Percentiles rank a stretch among this genome's conserved stretches.
phyloP scores from a whole-genome alignment of 2,888 invertebrate genomes.

The Antitype chi region DNA sequence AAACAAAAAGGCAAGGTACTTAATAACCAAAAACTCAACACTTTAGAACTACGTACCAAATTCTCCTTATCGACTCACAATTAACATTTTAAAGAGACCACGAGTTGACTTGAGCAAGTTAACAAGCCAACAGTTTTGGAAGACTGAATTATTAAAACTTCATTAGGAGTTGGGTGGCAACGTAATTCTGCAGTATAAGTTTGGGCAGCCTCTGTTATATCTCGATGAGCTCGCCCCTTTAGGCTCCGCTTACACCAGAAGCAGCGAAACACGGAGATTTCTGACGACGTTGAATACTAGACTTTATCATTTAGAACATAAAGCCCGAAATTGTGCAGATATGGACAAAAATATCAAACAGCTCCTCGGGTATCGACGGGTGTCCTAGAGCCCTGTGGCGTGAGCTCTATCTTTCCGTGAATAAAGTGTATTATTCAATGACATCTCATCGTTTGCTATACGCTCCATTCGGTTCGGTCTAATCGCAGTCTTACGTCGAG shows the following conservation, averaged over 20 bases:
- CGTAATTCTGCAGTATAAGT: constrained; percentile 61
- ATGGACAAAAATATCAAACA: constrained; percentile 19
- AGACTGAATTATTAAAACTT: constrained; percentile 72
- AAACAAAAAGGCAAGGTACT: constrained; percentile 8
- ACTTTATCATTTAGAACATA: not conserved
- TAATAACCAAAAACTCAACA: constrained; percentile 13
- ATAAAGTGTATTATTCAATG: constrained; percentile 36
- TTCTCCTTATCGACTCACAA: constrained; percentile 63
- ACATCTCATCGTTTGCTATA: not conserved
- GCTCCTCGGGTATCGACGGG: not conserved
- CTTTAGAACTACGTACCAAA: constrained; percentile 19
- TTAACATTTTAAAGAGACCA: constrained; percentile 72
- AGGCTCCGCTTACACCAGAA: constrained; percentile 19
- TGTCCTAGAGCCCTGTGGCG: no score
- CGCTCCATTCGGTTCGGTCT: constrained; percentile 30
- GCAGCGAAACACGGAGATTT: constrained; percentile 3
- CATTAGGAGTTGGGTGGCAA: constrained; percentile 61
- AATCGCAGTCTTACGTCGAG: constrained; percentile 42
- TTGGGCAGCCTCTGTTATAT: constrained; percentile 52
- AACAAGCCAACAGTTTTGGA: constrained; percentile 66
- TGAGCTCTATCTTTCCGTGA: not conserved
- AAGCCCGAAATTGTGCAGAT: constrained; percentile 7
- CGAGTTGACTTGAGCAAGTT: constrained; percentile 60
- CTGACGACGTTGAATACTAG: not conserved
- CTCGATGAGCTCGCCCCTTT: constrained; percentile 47